Evolutionary conservation across 2,797 vertebrate species (phyloP), one percentile per base, ranked within the genome.

Genomic region (Poeciliopsis gracilis): DNA sequence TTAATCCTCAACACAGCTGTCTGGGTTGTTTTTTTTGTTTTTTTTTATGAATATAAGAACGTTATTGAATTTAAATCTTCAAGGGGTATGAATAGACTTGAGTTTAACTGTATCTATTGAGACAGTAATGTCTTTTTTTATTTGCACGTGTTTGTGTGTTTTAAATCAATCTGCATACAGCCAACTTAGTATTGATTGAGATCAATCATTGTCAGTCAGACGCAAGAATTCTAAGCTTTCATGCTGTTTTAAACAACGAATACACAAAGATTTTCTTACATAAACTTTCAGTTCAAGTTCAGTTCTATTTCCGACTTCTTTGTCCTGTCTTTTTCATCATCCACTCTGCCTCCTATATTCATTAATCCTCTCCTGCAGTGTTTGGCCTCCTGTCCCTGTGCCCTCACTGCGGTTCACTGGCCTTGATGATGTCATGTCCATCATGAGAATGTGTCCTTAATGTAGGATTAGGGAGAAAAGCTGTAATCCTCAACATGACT

Each of bases 391-490:
- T 91, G 90, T 90, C 85, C 86, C 84, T 49, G 75, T 92, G 91
- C 82, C 91, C 89, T 93, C 91, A 90, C 90, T 90, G 90, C 86
- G 84, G 90, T 89, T 84, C 77, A 82, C 89, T 91, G 87, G 90
- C 89, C 91, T 85, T 82, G 83, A 86, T 94, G 91, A 94, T 93
- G 93, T 92, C 93, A 94, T 73, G 43, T 90, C 83, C 91, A 89
- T 93, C 84, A 90, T 88, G 88, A 90, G 89, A 92, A 94, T 93
- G 87, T 94, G 90, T 92, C 91, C 92, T 91, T 93, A 95, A 94
- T 95, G 94, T 94, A 86, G 91, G 94, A 95, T 95, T 95, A 96
- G 89, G 80, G 88, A 91, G 93, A 85, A 94, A 94, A 93, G 92
- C 93, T 93, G 92, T 94, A 95, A 95, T 95, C 94, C 94, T 83